Conservation (phyloP, 2,113 vertebrate species). For the Xiphophorus maculatus region DNA sequence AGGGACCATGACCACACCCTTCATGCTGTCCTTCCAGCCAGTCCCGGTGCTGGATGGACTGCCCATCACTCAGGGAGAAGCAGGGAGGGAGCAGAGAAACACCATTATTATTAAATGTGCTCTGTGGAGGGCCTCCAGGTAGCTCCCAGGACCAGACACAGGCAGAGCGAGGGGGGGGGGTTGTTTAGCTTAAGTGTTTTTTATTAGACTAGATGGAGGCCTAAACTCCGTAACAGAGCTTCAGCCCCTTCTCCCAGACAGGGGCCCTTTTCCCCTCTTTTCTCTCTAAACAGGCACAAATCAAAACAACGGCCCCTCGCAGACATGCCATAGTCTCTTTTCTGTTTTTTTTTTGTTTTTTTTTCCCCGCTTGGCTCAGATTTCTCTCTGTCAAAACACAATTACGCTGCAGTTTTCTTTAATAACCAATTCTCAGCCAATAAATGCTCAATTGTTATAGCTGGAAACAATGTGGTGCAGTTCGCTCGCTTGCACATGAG, state of each 20-base stretch:
- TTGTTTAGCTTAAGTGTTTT: slow-evolving; percentile 82
- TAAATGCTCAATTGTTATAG: slow-evolving; percentile 63
- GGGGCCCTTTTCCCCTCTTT: slow-evolving; percentile 65
- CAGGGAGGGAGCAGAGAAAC: slow-evolving; percentile 8
- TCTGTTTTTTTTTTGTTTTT: background rate
- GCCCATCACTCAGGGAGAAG: slow-evolving; percentile 19
- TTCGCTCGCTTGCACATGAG: slow-evolving; percentile 7
- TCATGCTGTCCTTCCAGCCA: slow-evolving; percentile 2
- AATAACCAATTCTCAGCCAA: slow-evolving; percentile 58
- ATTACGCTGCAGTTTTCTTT: slow-evolving; percentile 70
- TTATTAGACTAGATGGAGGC: slow-evolving; percentile 81
- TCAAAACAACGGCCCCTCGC: slow-evolving; percentile 77
- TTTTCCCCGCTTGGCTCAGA: slow-evolving; percentile 55
- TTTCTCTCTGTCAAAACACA: slow-evolving; percentile 68
- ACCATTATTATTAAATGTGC: slow-evolving; percentile 74
- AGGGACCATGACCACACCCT: slow-evolving; percentile 42
- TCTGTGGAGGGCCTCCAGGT: slow-evolving; percentile 74
- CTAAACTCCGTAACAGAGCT: slow-evolving; percentile 81
- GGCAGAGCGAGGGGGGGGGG: slow-evolving; percentile 61
- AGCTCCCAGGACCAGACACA: slow-evolving; percentile 74
- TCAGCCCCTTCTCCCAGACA: slow-evolving; percentile 75
- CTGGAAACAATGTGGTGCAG: slow-evolving; percentile 48
- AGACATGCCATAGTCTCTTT: slow-evolving; percentile 60
- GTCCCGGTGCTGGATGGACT: background rate
- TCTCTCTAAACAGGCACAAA: slow-evolving; percentile 65